These are phyloP conservation scores for Macrosteles quadrilineatus DNA, from an alignment of 1,140 invertebrate genomes.

Conservation along the genomic window DNA sequence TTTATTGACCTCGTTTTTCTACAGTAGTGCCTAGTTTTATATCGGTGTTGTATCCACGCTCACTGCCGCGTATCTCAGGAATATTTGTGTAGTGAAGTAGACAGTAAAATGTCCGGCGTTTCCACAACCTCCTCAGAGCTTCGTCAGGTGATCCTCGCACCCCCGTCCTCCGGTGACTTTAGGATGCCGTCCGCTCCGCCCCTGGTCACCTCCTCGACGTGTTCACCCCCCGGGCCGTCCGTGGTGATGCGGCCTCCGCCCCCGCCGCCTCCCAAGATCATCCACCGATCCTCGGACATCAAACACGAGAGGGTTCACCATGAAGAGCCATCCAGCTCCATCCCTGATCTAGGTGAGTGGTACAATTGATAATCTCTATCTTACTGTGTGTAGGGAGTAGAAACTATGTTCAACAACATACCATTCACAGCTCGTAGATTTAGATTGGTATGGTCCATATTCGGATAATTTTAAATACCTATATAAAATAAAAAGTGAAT, in stretches of 20 bases:
- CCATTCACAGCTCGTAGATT: too few relatives aligned
- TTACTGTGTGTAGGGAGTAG: too few relatives aligned
- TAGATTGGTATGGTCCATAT: too few relatives aligned
- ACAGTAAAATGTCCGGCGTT: not conserved
- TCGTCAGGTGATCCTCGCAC: slow-evolving; percentile 4
- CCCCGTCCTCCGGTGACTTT: slow-evolving; percentile 29
- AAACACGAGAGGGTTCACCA: slow-evolving; percentile 46
- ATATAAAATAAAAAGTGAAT: too few relatives aligned
- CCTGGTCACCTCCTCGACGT: slow-evolving; percentile 12
- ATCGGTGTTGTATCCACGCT: not conserved
- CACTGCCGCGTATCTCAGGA: not conserved
- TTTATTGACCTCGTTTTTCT: not conserved
- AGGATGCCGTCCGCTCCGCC: slow-evolving; percentile 25
- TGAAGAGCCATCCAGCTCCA: slow-evolving; percentile 80
- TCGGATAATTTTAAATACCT: too few relatives aligned
- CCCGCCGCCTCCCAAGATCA: slow-evolving; percentile 30
- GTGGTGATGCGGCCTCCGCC: slow-evolving; percentile 31
- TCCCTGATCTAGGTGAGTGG: slow-evolving; percentile 77
- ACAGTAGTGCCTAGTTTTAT: not conserved
- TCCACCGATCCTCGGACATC: slow-evolving; percentile 18
- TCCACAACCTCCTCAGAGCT: not conserved
- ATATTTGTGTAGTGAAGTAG: not conserved
- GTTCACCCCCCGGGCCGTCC: slow-evolving; percentile 20
- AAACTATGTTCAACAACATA: too few relatives aligned
- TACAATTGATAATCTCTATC: not conserved